Percentiles rank a stretch among this genome's conserved stretches.
phyloP scores from a whole-genome alignment of 2,888 invertebrate species.

The Agrotis puta region DNA sequence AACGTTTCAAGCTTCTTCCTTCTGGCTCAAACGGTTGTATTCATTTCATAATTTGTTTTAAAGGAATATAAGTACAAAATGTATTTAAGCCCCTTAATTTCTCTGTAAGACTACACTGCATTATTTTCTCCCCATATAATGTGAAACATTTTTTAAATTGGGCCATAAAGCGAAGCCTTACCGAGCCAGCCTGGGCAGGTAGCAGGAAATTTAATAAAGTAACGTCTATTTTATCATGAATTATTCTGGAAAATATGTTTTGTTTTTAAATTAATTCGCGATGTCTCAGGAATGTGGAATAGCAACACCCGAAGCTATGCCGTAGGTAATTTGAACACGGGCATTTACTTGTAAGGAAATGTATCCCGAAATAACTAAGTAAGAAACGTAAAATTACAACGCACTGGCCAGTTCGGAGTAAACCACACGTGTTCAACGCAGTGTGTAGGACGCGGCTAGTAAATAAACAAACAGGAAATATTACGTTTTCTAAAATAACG shows the following conservation, averaged over 20 bases:
- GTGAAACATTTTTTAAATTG: slow-evolving; percentile 86
- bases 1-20: slow-evolving; percentile 58
- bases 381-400: slow-evolving; percentile 78
- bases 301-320: slow-evolving; percentile 37
- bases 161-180: slow-evolving; percentile 84
- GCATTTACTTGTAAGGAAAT: slow-evolving; percentile 74
- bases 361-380: slow-evolving; percentile 77
- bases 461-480: slow-evolving; percentile 63
- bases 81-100: slow-evolving; percentile 73
- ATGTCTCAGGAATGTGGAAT: slow-evolving; percentile 61
- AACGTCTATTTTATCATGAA: slow-evolving; percentile 83
- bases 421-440: slow-evolving; percentile 76
- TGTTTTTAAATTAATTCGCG: slow-evolving; percentile 73
- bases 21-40: slow-evolving; percentile 67
- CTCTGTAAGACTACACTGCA: slow-evolving; percentile 78
- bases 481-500: slow-evolving; percentile 53
- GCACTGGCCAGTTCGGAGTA: slow-evolving; percentile 72
- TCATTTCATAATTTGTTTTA: slow-evolving; percentile 55
- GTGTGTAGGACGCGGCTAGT: slow-evolving; percentile 60
- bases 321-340: slow-evolving; percentile 52
- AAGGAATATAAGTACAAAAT: slow-evolving; percentile 54
- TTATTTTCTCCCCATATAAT: slow-evolving; percentile 83
- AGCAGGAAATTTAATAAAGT: slow-evolving; percentile 87
- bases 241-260: slow-evolving; percentile 77
- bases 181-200: slow-evolving; percentile 79